Evolutionary conservation across 2,888 invertebrate genomes (phyloP).

Genomic region (Drosophila meridiana): DNA sequence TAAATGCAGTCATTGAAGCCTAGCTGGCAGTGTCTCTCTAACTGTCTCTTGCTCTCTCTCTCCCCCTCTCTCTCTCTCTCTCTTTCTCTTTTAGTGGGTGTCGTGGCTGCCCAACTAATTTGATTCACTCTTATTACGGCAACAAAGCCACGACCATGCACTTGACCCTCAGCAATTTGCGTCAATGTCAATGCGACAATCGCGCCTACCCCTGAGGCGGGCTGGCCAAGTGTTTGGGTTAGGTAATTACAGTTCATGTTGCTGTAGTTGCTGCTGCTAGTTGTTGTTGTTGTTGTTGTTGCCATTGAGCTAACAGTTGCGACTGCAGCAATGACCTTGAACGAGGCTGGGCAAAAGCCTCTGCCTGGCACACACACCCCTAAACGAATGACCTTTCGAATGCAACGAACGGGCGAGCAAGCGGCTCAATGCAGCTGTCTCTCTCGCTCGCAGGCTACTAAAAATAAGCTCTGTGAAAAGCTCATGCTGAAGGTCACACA

Average conservation of each 20-base stretch:
- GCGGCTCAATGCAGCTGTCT: slow-evolving; percentile 18
- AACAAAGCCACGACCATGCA: slow-evolving; percentile 54
- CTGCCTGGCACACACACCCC: slow-evolving; percentile 8
- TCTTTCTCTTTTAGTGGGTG: background rate
- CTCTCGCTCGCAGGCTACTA: slow-evolving; percentile 53
- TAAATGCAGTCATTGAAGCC: slow-evolving; percentile 5
- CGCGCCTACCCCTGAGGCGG: slow-evolving; percentile 1
- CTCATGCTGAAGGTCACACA: slow-evolving; percentile 75
- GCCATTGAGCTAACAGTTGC: slow-evolving; percentile 42
- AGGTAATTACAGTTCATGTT: slow-evolving; percentile 50
- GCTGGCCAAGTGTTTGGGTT: slow-evolving; percentile 30
- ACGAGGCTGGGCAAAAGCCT: slow-evolving; percentile 51
- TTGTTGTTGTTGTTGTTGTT: slow-evolving; percentile 21
- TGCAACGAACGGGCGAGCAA: slow-evolving; percentile 43
- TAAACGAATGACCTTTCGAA: slow-evolving; percentile 72
- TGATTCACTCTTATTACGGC: slow-evolving; percentile 57
- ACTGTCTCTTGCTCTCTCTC: background rate
- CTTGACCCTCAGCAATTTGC: slow-evolving; percentile 77
- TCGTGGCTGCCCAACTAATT: slow-evolving; percentile 56
- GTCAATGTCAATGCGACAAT: slow-evolving; percentile 72
- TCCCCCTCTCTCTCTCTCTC: background rate
- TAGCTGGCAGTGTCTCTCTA: background rate
- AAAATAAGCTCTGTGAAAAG: slow-evolving; percentile 75
- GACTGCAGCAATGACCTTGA: slow-evolving; percentile 67
- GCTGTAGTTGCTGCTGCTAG: slow-evolving; percentile 16